phyloP scores from a whole-genome alignment of 1,140 invertebrate species.

The Sitobion miscanthi region DNA sequence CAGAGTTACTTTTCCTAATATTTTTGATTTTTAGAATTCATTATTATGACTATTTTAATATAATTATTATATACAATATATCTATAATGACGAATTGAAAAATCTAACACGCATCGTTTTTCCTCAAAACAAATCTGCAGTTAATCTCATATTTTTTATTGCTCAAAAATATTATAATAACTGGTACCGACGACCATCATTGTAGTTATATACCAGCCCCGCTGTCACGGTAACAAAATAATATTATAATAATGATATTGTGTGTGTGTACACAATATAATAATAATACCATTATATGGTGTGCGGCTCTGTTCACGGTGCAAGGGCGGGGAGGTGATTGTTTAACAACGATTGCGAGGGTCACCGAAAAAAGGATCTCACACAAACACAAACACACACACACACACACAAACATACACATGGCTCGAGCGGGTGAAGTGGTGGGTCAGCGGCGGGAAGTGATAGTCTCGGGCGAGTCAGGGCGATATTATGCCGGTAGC shows the following conservation, averaged over 20 bases:
- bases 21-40: too few relatives aligned
- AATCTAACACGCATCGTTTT: too few relatives aligned
- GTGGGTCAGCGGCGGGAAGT: not conserved
- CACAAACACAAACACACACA: not conserved
- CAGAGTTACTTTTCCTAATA: too few relatives aligned
- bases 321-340: not conserved
- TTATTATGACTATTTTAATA: too few relatives aligned
- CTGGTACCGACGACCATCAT: not conserved
- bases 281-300: not conserved
- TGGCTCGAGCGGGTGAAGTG: not conserved
- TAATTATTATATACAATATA: too few relatives aligned
- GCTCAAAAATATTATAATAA: not conserved
- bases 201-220: not conserved
- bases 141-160: not conserved
- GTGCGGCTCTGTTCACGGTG: not conserved
- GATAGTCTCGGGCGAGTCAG: not conserved
- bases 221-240: not conserved
- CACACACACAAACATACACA: too few relatives aligned
- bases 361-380: not conserved
- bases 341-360: not conserved
- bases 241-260: not conserved
- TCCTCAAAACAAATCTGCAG: not conserved
- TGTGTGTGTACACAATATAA: not conserved
- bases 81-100: too few relatives aligned
- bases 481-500: not conserved